These are phyloP conservation scores for Onychomys arenicola DNA, from an alignment of 2,797 vertebrate species.

Conservation along the genomic window DNA sequence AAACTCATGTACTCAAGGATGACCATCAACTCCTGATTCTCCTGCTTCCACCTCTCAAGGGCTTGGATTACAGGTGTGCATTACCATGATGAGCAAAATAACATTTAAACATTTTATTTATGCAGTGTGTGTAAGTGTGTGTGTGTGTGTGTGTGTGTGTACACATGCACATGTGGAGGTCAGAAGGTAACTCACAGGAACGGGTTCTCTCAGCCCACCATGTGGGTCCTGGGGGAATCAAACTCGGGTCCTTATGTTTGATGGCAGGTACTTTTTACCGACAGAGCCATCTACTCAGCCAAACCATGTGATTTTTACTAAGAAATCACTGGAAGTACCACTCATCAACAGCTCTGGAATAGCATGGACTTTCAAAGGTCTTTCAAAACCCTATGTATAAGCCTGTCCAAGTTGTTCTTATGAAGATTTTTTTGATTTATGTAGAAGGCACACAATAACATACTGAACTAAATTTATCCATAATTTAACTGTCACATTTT, in stretches of 20 bases:
- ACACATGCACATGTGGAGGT: neutral
- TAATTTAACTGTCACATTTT: constrained; percentile 62
- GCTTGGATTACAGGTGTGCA: neutral
- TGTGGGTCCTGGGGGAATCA: neutral
- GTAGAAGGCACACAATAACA: neutral
- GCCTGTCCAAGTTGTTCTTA: constrained; percentile 31
- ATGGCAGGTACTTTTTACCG: neutral
- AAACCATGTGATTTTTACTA: neutral
- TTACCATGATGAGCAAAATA: neutral
- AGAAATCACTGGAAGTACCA: constrained; percentile 43
- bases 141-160: too few relatives aligned
- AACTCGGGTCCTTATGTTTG: neutral
- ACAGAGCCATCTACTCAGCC: neutral
- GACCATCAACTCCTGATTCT: neutral
- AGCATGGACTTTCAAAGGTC: constrained; percentile 8
- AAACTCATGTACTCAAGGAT: neutral
- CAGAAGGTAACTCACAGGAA: neutral
- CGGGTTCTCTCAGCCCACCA: neutral
- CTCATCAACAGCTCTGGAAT: neutral
- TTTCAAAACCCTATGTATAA: neutral
- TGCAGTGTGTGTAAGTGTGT: too few relatives aligned
- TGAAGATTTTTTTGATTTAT: constrained; percentile 31
- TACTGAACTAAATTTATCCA: constrained; percentile 41
- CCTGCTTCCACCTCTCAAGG: neutral
- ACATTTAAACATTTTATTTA: neutral